A percentile compares a stretch with the other conserved stretches of the same genome.
Conservation (phyloP, 2,888 invertebrate species). For the Coelogynopora nodosa region DNA sequence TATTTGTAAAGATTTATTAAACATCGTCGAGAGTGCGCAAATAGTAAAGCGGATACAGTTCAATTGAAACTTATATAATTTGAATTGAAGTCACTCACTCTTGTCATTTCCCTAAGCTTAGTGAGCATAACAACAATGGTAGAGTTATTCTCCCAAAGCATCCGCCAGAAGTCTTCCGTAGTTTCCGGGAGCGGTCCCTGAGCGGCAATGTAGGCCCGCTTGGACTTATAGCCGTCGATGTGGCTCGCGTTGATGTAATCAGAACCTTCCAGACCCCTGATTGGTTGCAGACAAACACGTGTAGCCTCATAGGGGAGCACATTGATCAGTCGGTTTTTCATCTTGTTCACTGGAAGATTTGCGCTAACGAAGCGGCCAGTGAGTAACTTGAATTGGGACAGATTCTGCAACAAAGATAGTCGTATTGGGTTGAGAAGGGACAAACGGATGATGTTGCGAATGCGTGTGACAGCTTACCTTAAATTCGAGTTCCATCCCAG, state of each 20-base stretch:
- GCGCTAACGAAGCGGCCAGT: constrained; percentile 75
- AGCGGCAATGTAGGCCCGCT: constrained; percentile 44
- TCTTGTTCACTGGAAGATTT: constrained; percentile 91
- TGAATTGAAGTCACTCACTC: background rate
- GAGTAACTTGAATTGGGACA: constrained; percentile 32
- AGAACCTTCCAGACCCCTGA: constrained; percentile 72
- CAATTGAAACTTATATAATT: background rate
- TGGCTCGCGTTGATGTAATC: constrained; percentile 59
- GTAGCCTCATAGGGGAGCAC: constrained; percentile 94
- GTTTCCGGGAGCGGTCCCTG: constrained; percentile 46
- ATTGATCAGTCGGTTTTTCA: constrained; percentile 94
- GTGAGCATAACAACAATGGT: constrained; percentile 98
- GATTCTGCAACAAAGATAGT: constrained; percentile 4
- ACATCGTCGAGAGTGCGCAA: background rate
- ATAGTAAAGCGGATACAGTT: background rate
- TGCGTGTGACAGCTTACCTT: background rate
- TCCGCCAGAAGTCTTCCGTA: constrained; percentile 47
- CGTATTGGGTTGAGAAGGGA: background rate
- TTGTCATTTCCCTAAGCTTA: constrained; percentile 85
- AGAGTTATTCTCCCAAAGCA: constrained; percentile 95
- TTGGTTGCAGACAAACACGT: constrained; percentile 84
- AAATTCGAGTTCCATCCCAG: constrained; percentile 44
- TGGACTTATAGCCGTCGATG: constrained; percentile 54
- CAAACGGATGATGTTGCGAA: background rate
- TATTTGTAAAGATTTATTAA: background rate